phyloP scores from a whole-genome alignment of 2,797 vertebrate genomes.

The Dryobates pubescens region DNA sequence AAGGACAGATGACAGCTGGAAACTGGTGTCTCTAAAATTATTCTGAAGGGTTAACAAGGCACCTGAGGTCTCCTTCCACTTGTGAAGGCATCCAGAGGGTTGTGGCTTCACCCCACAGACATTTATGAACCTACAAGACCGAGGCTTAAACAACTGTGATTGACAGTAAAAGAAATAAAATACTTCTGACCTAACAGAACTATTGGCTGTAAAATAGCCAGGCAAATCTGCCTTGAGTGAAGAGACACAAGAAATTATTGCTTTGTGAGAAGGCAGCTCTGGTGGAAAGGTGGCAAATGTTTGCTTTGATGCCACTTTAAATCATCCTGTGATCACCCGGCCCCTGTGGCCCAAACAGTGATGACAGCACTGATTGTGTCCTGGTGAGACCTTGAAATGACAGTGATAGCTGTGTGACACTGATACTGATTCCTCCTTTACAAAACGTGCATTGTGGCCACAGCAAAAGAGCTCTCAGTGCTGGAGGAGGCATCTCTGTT shows the following conservation, averaged over 20 bases:
- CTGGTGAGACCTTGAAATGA: not conserved
- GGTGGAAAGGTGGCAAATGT: not conserved
- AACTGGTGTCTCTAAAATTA: not conserved
- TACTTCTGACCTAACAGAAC: not conserved
- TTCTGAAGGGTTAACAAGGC: not conserved
- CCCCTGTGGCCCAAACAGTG: not conserved
- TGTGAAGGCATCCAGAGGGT: not conserved
- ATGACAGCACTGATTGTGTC: not conserved
- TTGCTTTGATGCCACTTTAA: not conserved
- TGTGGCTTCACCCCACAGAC: not conserved
- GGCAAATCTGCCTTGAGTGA: not conserved
- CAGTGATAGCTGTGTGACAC: not conserved
- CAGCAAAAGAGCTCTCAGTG: not conserved
- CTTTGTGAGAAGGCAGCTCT: not conserved
- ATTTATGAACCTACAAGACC: constrained; percentile 9
- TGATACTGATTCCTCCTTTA: not conserved
- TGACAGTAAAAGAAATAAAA: constrained; percentile 18
- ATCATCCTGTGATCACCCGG: not conserved
- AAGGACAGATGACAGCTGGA: not conserved
- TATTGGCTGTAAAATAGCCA: not conserved
- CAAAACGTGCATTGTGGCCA: not conserved
- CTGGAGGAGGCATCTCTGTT: not conserved
- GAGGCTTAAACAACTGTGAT: not conserved
- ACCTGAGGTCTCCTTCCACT: not conserved
- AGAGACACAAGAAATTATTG: not conserved